phyloP scores from a whole-genome alignment of 2,113 vertebrate genomes.

The Rattus rattus region DNA sequence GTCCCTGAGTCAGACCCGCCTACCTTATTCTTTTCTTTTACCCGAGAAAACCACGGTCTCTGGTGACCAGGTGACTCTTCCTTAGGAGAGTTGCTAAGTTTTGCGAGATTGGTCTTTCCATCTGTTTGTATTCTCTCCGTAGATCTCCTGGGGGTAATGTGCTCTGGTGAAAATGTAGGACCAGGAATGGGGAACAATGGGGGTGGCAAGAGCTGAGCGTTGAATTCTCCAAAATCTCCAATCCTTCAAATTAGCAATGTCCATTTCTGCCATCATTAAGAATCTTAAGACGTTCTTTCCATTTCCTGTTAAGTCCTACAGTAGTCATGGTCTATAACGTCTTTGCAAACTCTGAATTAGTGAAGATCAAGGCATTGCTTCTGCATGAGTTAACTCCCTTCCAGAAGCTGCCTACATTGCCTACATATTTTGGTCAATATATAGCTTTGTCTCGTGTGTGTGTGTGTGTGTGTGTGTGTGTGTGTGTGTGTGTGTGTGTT shows the following conservation, averaged over 20 bases:
- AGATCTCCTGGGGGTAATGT: neutral
- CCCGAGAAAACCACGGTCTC: constrained; percentile 34
- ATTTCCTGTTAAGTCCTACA: neutral
- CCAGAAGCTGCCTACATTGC: neutral
- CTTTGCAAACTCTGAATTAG: neutral
- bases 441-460: neutral
- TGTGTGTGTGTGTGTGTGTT: neutral
- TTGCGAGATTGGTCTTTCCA: constrained; percentile 11
- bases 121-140: neutral
- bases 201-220: neutral
- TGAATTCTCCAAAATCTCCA: neutral
- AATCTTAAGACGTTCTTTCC: constrained; percentile 4
- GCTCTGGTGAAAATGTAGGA: neutral
- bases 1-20: neutral
- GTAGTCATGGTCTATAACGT: neutral
- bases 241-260: neutral
- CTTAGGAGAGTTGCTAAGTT: neutral
- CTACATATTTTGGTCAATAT: neutral
- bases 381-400: neutral
- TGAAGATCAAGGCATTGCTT: neutral
- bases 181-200: neutral
- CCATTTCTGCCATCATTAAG: neutral
- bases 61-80: constrained; percentile 47
- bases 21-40: neutral
- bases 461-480: too few relatives aligned